Evolutionary conservation across 2,888 invertebrate genomes (phyloP).

Genomic region (Byasa hedistus): DNA sequence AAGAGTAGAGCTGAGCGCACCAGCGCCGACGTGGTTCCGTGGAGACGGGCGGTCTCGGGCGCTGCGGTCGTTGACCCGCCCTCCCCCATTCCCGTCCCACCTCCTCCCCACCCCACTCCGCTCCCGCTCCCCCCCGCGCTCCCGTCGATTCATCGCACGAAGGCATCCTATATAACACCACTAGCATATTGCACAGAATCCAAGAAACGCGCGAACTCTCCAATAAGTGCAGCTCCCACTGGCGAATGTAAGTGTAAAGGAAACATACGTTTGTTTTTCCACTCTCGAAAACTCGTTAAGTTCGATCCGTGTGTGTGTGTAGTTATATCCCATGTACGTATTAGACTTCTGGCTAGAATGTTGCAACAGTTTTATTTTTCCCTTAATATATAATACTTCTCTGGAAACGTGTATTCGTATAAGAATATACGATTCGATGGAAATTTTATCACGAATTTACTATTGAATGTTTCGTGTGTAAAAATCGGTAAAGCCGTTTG

Average conservation of each 20-base stretch:
- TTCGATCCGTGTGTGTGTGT: not conserved
- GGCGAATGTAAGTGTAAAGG: conserved; percentile 6
- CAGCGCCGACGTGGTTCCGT: conserved; percentile 23
- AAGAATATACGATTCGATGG: no score
- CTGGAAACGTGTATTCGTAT: no score
- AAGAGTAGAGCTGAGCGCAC: not conserved
- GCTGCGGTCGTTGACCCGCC: conserved; percentile 26
- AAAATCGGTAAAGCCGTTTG: no score
- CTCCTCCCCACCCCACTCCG: not conserved
- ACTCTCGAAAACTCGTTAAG: conserved; percentile 7
- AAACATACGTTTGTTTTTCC: conserved; percentile 10
- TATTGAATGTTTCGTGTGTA: no score
- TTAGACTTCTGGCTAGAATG: no score
- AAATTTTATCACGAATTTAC: no score
- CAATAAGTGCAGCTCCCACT: conserved; percentile 23
- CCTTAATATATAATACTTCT: no score
- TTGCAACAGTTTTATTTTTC: no score
- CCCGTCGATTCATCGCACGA: conserved; percentile 26
- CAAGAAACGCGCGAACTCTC: conserved; percentile 30
- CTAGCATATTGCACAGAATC: conserved; percentile 28
- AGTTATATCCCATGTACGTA: no score
- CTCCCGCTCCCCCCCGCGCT: conserved; percentile 1
- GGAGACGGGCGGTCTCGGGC: conserved; percentile 30
- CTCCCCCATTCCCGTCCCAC: not conserved
- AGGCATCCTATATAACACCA: conserved; percentile 29